phyloP scores from a whole-genome alignment of 2,888 invertebrate genomes.

The Nemotelus pantherinus region DNA sequence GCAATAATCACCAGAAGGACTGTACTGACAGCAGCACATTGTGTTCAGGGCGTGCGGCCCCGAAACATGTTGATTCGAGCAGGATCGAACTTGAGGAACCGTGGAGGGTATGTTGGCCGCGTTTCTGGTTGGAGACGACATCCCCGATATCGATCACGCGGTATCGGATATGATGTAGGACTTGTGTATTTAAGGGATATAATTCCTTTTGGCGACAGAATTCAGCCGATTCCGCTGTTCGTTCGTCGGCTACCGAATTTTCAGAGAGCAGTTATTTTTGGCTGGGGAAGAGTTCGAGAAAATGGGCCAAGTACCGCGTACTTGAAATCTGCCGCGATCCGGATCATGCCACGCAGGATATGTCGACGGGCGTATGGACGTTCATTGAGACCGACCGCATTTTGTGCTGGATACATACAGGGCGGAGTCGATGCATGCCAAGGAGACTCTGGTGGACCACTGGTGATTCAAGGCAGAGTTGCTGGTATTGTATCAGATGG shows the following conservation, averaged over 20 bases:
- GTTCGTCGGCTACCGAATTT: neutral
- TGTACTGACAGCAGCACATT: constrained; percentile 54
- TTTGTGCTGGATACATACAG: constrained; percentile 33
- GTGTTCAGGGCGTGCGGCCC: constrained; percentile 37
- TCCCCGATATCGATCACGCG: neutral
- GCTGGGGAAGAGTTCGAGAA: constrained; percentile 15
- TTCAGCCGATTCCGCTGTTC: constrained; percentile 58
- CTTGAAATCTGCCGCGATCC: neutral
- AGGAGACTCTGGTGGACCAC: constrained; percentile 44
- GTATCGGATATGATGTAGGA: constrained; percentile 66
- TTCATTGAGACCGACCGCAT: neutral
- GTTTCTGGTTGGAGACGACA: constrained; percentile 21
- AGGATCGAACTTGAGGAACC: neutral
- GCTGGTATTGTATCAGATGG: constrained; percentile 61
- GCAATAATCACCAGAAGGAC: constrained; percentile 51
- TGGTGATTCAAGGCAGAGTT: constrained; percentile 54
- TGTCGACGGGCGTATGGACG: constrained; percentile 13
- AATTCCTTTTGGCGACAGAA: constrained; percentile 57
- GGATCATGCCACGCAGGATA: neutral
- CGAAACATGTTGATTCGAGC: constrained; percentile 8
- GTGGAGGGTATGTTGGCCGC: neutral
- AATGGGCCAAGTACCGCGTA: neutral
- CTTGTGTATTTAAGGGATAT: constrained; percentile 64
- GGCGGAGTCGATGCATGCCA: constrained; percentile 34
- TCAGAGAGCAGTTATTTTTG: neutral